Evolutionary conservation across 2,797 vertebrate species (phyloP).

Genomic region (Muraenolepis orangiensis): DNA sequence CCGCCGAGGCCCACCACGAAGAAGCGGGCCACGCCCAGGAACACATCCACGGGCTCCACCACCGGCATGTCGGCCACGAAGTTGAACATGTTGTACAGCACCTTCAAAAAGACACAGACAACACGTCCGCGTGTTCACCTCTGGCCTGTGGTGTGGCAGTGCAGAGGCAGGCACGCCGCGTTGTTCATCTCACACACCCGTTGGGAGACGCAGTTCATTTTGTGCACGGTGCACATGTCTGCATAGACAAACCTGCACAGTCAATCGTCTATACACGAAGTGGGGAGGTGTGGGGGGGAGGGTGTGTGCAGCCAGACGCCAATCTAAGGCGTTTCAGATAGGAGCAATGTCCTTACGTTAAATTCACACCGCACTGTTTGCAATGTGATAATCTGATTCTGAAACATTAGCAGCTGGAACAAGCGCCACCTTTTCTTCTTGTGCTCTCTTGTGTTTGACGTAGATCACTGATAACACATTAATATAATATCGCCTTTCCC

Average conservation of each 20-base stretch:
- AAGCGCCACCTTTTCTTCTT: not conserved
- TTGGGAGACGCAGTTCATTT: no score
- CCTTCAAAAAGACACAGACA: slow-evolving; percentile 67
- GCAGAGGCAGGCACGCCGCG: not conserved
- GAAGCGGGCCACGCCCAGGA: slow-evolving; percentile 87
- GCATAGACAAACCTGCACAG: not conserved
- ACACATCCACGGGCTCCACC: slow-evolving; percentile 86
- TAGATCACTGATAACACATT: not conserved
- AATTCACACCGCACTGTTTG: slow-evolving; percentile 53
- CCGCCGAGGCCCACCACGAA: slow-evolving; percentile 91
- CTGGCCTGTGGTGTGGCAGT: not conserved
- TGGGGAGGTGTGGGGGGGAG: slow-evolving; percentile 24
- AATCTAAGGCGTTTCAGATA: slow-evolving; percentile 32
- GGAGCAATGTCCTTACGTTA: slow-evolving; percentile 34
- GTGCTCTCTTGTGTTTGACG: not conserved
- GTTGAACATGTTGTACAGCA: slow-evolving; percentile 95
- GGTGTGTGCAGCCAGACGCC: slow-evolving; percentile 31
- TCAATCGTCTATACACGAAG: not conserved
- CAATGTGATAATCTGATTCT: slow-evolving; percentile 37
- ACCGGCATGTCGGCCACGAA: slow-evolving; percentile 87
- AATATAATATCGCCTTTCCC: not conserved
- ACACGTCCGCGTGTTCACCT: not conserved
- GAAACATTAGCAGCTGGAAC: slow-evolving; percentile 4
- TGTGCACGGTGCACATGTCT: not conserved
- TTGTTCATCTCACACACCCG: not conserved